These are phyloP conservation scores for Meleagris gallopavo DNA, from an alignment of 2,113 vertebrate species.

Conservation along the genomic window DNA sequence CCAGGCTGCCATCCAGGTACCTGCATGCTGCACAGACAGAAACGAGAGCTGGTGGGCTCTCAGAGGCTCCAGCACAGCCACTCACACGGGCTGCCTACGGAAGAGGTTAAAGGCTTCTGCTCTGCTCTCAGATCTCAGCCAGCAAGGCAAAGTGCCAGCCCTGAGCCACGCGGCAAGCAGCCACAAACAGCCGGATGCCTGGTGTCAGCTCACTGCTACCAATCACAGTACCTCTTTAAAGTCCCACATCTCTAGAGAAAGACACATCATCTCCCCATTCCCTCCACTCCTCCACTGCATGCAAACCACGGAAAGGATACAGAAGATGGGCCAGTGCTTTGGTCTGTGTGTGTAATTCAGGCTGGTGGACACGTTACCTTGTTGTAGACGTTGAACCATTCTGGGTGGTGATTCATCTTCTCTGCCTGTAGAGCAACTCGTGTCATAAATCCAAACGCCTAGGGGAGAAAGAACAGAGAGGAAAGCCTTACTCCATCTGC, in stretches of 20 bases:
- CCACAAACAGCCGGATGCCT: neutral
- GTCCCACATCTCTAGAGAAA: neutral
- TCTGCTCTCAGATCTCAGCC: neutral
- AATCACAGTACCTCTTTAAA: neutral
- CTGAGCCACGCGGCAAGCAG: neutral
- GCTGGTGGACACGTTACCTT: conserved; percentile 84
- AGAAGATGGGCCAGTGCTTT: neutral
- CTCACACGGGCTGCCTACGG: neutral
- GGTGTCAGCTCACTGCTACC: neutral
- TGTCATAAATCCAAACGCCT: conserved; percentile 99
- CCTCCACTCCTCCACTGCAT: neutral
- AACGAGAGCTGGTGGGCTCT: neutral
- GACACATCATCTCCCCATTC: neutral
- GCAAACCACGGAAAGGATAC: neutral
- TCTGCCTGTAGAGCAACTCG: conserved; percentile 95
- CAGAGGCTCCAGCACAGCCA: neutral
- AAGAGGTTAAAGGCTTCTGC: neutral
- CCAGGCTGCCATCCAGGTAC: neutral
- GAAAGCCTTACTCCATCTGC: neutral
- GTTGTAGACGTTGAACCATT: conserved; percentile 98
- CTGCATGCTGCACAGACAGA: neutral
- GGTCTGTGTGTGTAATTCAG: neutral
- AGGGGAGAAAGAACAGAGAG: conserved; percentile 32
- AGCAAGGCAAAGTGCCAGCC: neutral
- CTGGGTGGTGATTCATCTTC: conserved; percentile 99